These are phyloP conservation scores for Cotesia vestalis DNA, from an alignment of 1,140 invertebrate genomes.

Conservation along the genomic window DNA sequence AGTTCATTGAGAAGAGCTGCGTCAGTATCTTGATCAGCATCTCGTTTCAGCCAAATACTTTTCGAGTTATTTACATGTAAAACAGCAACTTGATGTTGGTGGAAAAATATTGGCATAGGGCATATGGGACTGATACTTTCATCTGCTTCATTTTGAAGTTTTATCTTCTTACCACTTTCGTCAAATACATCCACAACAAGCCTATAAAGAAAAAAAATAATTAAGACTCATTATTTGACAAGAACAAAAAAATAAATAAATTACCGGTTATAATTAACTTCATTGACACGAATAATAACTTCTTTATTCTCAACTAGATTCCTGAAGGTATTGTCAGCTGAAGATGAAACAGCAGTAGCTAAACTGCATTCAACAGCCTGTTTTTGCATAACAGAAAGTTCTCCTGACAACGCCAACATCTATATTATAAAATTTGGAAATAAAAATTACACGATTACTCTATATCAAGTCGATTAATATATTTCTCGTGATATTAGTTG, in stretches of 20 bases:
- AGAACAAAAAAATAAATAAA: conserved; percentile 17
- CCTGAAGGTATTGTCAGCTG: conserved; percentile 45
- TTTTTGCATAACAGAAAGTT: conserved; percentile 68
- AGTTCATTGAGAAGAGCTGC: conserved; percentile 65
- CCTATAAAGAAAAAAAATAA: conserved; percentile 58
- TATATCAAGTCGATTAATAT: conserved; percentile 12
- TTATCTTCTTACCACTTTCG: conserved; percentile 68
- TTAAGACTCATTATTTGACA: neutral
- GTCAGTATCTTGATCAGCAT: conserved; percentile 58
- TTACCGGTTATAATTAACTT: conserved; percentile 69
- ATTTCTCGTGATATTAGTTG: conserved; percentile 29
- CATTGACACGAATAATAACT: conserved; percentile 69
- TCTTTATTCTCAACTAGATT: conserved; percentile 47
- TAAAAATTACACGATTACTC: neutral
- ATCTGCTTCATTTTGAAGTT: conserved; percentile 64
- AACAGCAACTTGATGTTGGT: conserved; percentile 65
- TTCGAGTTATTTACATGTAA: conserved; percentile 64
- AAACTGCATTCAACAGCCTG: conserved; percentile 66
- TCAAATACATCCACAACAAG: conserved; percentile 70
- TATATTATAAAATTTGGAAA: conserved; percentile 46
- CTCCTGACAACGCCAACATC: conserved; percentile 66
- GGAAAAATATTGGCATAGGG: conserved; percentile 67
- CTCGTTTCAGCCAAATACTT: conserved; percentile 71
- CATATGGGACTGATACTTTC: conserved; percentile 67
- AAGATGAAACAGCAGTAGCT: conserved; percentile 39